Percentiles rank a stretch among this genome's conserved stretches.
Evolutionary conservation across 2,797 vertebrate genomes (phyloP).

Genomic region (Parauchenoglanis punctatus): DNA sequence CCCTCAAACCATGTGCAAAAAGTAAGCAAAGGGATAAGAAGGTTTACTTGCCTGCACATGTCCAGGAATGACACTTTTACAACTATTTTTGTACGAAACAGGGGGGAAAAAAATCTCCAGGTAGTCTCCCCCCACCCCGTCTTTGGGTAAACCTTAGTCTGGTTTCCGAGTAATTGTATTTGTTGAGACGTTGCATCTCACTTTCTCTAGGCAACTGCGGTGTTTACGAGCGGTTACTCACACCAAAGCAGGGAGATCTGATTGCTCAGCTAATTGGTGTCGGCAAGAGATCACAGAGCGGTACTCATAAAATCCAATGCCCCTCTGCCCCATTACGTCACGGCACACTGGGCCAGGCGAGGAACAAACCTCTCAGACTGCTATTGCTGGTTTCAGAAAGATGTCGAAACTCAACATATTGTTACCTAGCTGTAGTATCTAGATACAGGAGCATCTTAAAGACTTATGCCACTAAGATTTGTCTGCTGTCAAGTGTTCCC

Average conservation of each 20-base stretch:
- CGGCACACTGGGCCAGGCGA: conserved; percentile 19
- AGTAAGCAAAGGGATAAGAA: conserved; percentile 37
- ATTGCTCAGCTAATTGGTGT: conserved; percentile 80
- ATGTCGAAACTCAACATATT: neutral
- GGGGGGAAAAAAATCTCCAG: conserved; percentile 28
- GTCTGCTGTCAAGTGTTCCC: neutral
- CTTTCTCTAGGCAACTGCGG: conserved; percentile 71
- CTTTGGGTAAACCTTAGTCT: conserved; percentile 35
- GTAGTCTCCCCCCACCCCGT: conserved; percentile 23
- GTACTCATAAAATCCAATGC: conserved; percentile 65
- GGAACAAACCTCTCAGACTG: conserved; percentile 40
- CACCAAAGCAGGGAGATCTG: conserved; percentile 72
- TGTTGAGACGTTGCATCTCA: conserved; percentile 67
- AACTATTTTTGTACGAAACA: conserved; percentile 42
- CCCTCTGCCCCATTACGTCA: conserved; percentile 73
- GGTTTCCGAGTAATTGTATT: conserved; percentile 51
- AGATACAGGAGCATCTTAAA: neutral
- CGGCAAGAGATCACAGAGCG: conserved; percentile 75
- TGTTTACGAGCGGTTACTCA: conserved; percentile 70
- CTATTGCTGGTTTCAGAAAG: conserved; percentile 27
- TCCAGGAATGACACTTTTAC: conserved; percentile 55
- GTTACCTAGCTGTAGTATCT: neutral
- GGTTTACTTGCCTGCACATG: conserved; percentile 31
- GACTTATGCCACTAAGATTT: conserved; percentile 33
- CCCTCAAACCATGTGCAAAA: conserved; percentile 25